Evolutionary conservation across 2,113 vertebrate species (phyloP).

Genomic region (Mirza zaza): DNA sequence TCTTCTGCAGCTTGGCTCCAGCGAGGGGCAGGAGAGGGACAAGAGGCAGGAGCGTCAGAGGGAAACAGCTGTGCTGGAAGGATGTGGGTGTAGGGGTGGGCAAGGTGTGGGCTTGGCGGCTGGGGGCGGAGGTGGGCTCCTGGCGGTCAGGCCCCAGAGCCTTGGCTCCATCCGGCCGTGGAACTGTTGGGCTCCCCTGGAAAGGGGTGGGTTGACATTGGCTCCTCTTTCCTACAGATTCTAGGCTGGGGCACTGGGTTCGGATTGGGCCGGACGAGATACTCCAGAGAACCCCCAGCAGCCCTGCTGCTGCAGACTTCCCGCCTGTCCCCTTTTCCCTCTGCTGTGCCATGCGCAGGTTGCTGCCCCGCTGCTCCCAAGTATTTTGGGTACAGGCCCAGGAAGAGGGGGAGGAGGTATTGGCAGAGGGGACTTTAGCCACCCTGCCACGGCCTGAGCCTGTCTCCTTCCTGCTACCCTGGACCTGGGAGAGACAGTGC

Average conservation of each 20-base stretch:
- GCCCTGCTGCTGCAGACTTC: neutral
- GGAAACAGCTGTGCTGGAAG: no score
- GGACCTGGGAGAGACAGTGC: neutral
- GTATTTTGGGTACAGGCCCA: neutral
- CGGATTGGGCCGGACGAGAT: fast-evolving
- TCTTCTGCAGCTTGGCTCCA: neutral
- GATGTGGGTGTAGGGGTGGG: fast-evolving
- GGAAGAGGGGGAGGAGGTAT: neutral
- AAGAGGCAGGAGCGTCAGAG: no score
- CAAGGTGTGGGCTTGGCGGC: fast-evolving
- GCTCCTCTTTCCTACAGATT: neutral
- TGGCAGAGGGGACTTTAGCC: neutral
- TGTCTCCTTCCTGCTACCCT: neutral
- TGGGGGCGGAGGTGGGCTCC: neutral
- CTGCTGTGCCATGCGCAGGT: fast-evolving
- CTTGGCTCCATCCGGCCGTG: neutral
- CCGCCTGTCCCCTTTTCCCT: neutral
- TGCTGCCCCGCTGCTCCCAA: fast-evolving
- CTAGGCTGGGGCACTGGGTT: neutral
- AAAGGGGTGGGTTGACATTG: fast-evolving
- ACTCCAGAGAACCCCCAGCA: fast-evolving
- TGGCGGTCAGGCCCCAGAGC: no score
- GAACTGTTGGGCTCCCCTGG: neutral
- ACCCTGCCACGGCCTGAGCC: neutral
- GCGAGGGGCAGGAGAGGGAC: neutral